phyloP scores from a whole-genome alignment of 2,797 vertebrate genomes.

The Ammospiza maritima region DNA sequence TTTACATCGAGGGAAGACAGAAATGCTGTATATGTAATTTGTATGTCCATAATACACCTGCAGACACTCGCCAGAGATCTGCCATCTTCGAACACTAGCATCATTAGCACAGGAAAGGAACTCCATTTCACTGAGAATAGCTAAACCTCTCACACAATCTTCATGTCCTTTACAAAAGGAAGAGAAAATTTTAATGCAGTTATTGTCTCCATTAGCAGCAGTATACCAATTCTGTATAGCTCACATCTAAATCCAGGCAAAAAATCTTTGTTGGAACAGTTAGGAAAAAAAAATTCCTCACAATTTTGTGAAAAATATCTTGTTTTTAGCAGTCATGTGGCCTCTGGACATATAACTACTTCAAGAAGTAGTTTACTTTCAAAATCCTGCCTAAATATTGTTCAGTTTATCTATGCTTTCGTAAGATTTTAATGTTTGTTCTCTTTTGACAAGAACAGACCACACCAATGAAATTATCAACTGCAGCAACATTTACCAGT shows the following conservation, averaged over 20 bases:
- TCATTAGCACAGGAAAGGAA: conserved; percentile 99
- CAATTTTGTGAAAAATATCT: background rate
- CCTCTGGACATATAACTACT: background rate
- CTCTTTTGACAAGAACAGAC: background rate
- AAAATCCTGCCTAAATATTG: background rate
- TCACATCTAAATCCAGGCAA: background rate
- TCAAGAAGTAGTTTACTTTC: background rate
- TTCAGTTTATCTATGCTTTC: background rate
- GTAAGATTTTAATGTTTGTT: background rate
- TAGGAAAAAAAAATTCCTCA: background rate
- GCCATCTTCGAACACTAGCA: conserved; percentile 91
- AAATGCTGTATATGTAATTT: conserved; percentile 96
- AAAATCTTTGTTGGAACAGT: background rate
- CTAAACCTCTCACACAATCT: conserved; percentile 95
- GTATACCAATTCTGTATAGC: background rate
- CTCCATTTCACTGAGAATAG: conserved; percentile 88
- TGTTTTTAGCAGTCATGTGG: background rate
- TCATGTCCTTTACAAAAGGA: conserved; percentile 86
- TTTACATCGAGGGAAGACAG: conserved; percentile 89
- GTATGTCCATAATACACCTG: conserved; percentile 94
- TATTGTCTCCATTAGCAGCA: background rate
- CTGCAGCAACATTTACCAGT: conserved; percentile 77
- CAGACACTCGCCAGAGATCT: conserved; percentile 90
- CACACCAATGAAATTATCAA: background rate
- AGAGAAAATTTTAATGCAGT: background rate